Conservation (phyloP, 2,113 vertebrate genomes). For the Octodon degus region DNA sequence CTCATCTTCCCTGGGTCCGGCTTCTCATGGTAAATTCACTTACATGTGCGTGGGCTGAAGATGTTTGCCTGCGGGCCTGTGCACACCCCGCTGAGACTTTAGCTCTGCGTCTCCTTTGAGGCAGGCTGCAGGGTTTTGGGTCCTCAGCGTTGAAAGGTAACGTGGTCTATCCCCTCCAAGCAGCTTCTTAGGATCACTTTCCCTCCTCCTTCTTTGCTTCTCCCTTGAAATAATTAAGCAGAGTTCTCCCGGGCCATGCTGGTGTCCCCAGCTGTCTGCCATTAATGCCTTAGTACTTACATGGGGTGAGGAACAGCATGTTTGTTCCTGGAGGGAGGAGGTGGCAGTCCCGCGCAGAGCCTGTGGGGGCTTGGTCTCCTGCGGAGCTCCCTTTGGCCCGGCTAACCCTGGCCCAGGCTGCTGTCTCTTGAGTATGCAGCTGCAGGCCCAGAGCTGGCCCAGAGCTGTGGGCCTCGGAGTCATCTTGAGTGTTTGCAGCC, state of each 20-base stretch:
- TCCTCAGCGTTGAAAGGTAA: fast-evolving
- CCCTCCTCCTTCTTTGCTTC: background rate
- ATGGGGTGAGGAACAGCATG: fast-evolving
- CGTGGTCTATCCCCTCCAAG: fast-evolving
- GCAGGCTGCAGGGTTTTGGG: fast-evolving
- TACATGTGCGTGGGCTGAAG: too few relatives aligned
- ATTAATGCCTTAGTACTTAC: fast-evolving
- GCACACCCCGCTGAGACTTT: background rate
- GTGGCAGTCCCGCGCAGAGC: fast-evolving
- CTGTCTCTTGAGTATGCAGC: fast-evolving
- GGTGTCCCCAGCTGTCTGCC: fast-evolving
- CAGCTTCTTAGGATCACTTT: background rate
- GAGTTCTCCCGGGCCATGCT: fast-evolving
- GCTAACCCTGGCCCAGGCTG: background rate
- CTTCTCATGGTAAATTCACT: background rate
- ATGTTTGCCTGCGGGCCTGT: fast-evolving
- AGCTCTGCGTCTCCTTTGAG: fast-evolving
- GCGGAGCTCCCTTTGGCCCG: fast-evolving
- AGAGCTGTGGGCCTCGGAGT: fast-evolving
- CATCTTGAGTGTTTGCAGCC: background rate
- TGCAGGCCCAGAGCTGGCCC: background rate
- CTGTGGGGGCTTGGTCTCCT: background rate
- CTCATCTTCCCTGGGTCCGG: background rate
- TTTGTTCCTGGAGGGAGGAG: background rate
- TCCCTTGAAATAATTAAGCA: background rate